These are phyloP conservation scores for Hydrolagus colliei DNA, from an alignment of 2,797 vertebrate genomes.

Conservation along the genomic window DNA sequence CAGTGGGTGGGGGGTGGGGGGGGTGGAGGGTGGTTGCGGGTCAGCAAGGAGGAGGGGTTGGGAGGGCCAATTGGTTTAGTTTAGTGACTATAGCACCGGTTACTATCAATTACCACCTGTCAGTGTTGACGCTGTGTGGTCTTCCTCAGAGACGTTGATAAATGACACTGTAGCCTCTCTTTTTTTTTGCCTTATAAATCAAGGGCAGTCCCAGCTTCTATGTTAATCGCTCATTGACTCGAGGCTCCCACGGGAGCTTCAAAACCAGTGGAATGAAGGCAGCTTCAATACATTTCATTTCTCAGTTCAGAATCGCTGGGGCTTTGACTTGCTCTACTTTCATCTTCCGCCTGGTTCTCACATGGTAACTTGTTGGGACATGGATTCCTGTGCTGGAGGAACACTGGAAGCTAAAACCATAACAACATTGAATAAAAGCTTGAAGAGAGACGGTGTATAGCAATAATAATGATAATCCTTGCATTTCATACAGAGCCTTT, in stretches of 20 bases:
- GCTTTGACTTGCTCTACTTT: background rate
- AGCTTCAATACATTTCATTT: background rate
- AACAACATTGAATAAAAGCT: no score
- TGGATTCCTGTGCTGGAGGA: no score
- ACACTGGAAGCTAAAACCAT: no score
- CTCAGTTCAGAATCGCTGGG: background rate
- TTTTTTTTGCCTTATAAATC: constrained; percentile 5
- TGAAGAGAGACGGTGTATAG: no score
- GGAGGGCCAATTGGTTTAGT: constrained; percentile 1
- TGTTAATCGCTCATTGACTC: background rate
- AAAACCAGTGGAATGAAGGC: background rate
- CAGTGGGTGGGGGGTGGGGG: no score
- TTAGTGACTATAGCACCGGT: background rate
- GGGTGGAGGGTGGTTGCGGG: no score
- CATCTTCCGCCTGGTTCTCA: background rate
- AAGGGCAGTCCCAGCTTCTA: background rate
- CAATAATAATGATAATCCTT: no score
- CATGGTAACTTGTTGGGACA: background rate
- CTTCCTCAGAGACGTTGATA: background rate
- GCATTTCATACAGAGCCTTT: no score
- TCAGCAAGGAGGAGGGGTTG: background rate
- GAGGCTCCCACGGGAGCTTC: background rate
- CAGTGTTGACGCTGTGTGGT: background rate
- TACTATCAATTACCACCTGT: constrained; percentile 8
- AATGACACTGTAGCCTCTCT: constrained; percentile 11